Evolutionary conservation across 2,888 invertebrate genomes (phyloP), one percentile per base, ranked within the genome.

Genomic region (Hyppa rectilinea): DNA sequence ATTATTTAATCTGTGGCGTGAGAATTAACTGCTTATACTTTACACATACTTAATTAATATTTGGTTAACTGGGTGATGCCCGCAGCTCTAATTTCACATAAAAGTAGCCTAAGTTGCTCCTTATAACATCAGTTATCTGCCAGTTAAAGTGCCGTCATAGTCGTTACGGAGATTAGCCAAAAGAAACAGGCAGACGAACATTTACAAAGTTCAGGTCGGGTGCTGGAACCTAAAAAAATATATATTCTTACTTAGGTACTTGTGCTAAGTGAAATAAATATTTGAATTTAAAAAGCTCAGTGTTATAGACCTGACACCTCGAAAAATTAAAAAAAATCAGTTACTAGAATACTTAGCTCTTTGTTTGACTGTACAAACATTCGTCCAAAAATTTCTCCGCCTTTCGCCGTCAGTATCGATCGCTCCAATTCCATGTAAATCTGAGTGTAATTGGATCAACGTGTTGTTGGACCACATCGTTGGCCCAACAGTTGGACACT

Each of bases 371-470:
- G 17, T n/a, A 14, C 26, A n/a, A 17, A 23, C 23, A 17, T 14
- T 23, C 23, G 50, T 31, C 47, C 50, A 63, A 79, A 80, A 78
- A 71, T 81, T 77, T 81, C 78, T 77, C 78, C 67, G 72, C 78
- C 78, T 77, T 67, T 79, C 79, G 43, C 72, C 52, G 74, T 49
- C 63, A 55, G 40, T 61, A 77, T 52, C 34, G 63, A 81, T 76
- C 67, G 79, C 67, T 71, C 78, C 78, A 87, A 83, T 87, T 85
- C 84, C 75, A 87, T 77, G 85, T 80, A 80, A 80, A 85, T 85
- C 81, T 66, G 67, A 38, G 36, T 61, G 74, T 80, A 82, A 80
- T 80, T 74, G 82, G 78, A 74, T 80, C 66, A 71, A 26, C 47
- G 55, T 75, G 52, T 49, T 9, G 65, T 62, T 62, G 71, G 58